phyloP scores from a whole-genome alignment of 92 coral and sea anemone species.

The Isaurus tuberculatus region DNA sequence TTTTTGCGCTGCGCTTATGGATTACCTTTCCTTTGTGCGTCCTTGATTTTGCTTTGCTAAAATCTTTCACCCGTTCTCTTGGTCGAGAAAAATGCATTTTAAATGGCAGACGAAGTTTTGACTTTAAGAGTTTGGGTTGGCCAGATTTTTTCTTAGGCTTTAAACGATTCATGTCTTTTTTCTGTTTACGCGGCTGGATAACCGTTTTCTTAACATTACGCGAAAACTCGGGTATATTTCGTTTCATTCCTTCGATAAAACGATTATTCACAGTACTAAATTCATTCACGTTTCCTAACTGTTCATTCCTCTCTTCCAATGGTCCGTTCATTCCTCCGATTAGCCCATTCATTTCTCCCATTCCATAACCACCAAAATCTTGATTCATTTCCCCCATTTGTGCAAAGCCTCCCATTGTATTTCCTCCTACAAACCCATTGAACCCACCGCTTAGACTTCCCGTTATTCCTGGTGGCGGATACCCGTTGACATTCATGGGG shows the following conservation, averaged over 20 bases:
- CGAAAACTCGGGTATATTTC: constrained; percentile 44
- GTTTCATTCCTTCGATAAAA: constrained; percentile 42
- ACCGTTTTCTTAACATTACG: constrained; percentile 77
- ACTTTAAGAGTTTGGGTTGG: background rate
- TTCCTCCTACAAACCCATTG: constrained; percentile 59
- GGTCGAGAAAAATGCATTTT: background rate
- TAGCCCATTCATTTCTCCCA: constrained; percentile 34
- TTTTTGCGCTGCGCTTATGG: constrained; percentile 20
- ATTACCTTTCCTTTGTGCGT: background rate
- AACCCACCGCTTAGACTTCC: constrained; percentile 62
- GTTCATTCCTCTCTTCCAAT: constrained; percentile 36
- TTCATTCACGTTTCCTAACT: constrained; percentile 33
- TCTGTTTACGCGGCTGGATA: constrained; percentile 43
- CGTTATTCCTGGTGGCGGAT: constrained; percentile 86
- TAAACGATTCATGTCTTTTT: constrained; percentile 22
- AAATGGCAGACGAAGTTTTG: background rate
- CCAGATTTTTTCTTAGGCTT: background rate
- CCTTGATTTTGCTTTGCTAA: background rate
- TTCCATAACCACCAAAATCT: constrained; percentile 48
- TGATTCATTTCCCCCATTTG: constrained; percentile 65
- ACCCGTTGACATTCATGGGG: constrained; percentile 82
- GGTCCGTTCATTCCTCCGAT: constrained; percentile 44
- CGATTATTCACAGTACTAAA: constrained; percentile 57
- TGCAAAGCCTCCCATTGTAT: constrained; percentile 51
- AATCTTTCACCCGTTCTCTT: background rate